phyloP scores from a whole-genome alignment of 1,140 invertebrate species.

The Halictus rubicundus region DNA sequence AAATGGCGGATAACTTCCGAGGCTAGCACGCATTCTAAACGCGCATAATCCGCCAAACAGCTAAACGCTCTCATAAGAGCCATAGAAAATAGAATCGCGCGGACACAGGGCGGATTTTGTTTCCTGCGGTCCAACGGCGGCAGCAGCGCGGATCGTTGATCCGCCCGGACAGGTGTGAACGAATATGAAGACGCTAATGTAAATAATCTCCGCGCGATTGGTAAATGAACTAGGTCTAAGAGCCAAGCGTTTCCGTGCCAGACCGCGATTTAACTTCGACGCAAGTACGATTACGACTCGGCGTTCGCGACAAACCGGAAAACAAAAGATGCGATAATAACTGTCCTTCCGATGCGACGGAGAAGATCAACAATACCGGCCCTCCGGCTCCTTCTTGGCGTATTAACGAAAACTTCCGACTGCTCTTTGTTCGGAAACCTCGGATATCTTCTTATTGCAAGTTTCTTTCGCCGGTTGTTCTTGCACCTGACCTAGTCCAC shows the following conservation, averaged over 20 bases:
- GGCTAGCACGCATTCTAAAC: too few species aligned
- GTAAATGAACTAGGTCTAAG: too few species aligned
- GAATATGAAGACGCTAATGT: too few species aligned
- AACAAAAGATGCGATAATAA: background rate
- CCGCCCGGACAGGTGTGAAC: too few species aligned
- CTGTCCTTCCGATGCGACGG: background rate
- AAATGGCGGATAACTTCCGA: too few species aligned
- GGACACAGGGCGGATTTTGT: too few species aligned
- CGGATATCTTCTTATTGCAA: slow-evolving; percentile 29
- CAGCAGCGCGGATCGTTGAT: too few species aligned
- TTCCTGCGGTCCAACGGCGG: too few species aligned
- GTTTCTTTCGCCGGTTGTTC: slow-evolving; percentile 18
- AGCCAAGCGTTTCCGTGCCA: background rate
- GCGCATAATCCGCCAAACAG: too few species aligned
- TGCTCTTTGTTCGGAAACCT: background rate
- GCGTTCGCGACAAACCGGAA: background rate
- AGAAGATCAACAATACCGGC: slow-evolving; percentile 1
- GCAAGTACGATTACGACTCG: background rate
- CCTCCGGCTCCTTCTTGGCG: background rate
- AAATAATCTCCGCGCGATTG: too few species aligned
- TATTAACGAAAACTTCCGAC: slow-evolving; percentile 29
- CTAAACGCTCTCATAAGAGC: too few species aligned
- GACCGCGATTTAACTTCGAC: background rate
- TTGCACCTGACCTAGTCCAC: slow-evolving; percentile 31
- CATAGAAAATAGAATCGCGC: too few species aligned